A percentile compares a stretch with the other conserved stretches of the same genome.
These are phyloP conservation scores for Tragopan temminckii DNA, from an alignment of 2,797 vertebrate species.

Conservation along the genomic window DNA sequence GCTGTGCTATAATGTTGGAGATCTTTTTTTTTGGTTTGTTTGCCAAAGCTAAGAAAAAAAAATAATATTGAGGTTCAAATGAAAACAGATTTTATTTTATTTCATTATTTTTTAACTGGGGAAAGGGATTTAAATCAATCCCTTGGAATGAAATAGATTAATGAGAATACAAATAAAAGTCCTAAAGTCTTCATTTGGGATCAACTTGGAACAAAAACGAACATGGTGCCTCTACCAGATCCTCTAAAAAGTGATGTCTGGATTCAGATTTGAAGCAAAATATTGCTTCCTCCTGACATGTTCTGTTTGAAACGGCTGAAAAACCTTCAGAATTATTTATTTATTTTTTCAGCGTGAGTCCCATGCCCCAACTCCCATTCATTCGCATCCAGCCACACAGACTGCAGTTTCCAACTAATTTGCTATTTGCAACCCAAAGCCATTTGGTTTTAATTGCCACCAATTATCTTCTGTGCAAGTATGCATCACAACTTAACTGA, in stretches of 20 bases:
- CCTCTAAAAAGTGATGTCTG: background rate
- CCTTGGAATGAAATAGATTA: background rate
- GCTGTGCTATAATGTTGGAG: fast-evolving
- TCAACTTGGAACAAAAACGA: background rate
- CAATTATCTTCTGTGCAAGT: background rate
- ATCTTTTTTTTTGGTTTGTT: background rate
- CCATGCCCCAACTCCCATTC: background rate
- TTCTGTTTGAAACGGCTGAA: background rate
- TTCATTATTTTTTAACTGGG: background rate
- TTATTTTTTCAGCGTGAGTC: fast-evolving
- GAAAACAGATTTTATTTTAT: background rate
- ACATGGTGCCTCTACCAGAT: background rate
- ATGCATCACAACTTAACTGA: background rate
- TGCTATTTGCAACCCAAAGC: background rate
- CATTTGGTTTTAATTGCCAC: background rate
- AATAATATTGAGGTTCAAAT: background rate
- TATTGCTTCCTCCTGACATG: background rate
- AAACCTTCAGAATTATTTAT: background rate
- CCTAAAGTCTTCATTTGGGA: background rate
- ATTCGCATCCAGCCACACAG: background rate
- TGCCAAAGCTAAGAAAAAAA: background rate
- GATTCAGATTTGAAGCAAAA: background rate
- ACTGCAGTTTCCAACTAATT: background rate
- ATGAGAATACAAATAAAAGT: background rate
- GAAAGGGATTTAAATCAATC: background rate